A percentile compares a stretch with the other conserved stretches of the same genome.
These are phyloP conservation scores for Cryptocheilus praepositus DNA, from an alignment of 2,888 invertebrate genomes.

Conservation along the genomic window DNA sequence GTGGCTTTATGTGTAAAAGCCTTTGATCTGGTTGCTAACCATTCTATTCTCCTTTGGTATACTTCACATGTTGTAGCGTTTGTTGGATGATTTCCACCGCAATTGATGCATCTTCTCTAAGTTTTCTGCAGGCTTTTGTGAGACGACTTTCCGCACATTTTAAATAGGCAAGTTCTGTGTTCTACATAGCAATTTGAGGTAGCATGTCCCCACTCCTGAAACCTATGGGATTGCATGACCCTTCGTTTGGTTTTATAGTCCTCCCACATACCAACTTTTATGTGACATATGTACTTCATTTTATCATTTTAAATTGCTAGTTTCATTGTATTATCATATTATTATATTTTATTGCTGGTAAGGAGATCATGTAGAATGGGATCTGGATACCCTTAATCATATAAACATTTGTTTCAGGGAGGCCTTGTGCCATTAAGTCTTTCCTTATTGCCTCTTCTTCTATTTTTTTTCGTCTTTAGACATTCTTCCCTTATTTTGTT, in stretches of 20 bases:
- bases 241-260: conserved; percentile 44
- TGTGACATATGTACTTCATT: conserved; percentile 32
- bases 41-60: conserved; percentile 33
- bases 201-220: conserved; percentile 60
- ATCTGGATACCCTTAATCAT: conserved; percentile 46
- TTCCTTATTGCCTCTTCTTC: not conserved
- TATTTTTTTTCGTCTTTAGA: not conserved
- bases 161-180: conserved; percentile 48
- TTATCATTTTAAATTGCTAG: conserved; percentile 36
- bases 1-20: too few relatives aligned
- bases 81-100: conserved; percentile 54
- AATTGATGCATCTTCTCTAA: conserved; percentile 57
- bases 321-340: conserved; percentile 23
- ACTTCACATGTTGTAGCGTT: conserved; percentile 46
- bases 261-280: conserved; percentile 51
- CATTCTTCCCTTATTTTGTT: not conserved
- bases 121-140: conserved; percentile 53
- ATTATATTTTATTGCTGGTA: too few relatives aligned
- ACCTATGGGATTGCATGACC: conserved; percentile 57
- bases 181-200: conserved; percentile 50
- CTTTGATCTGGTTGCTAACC: too few relatives aligned
- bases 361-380: conserved; percentile 41
- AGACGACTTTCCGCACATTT: conserved; percentile 55
- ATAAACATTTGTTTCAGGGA: conserved; percentile 22
- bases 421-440: conserved; percentile 15